phyloP scores from a whole-genome alignment of 2,113 vertebrate genomes.

The Apodemus sylvaticus region DNA sequence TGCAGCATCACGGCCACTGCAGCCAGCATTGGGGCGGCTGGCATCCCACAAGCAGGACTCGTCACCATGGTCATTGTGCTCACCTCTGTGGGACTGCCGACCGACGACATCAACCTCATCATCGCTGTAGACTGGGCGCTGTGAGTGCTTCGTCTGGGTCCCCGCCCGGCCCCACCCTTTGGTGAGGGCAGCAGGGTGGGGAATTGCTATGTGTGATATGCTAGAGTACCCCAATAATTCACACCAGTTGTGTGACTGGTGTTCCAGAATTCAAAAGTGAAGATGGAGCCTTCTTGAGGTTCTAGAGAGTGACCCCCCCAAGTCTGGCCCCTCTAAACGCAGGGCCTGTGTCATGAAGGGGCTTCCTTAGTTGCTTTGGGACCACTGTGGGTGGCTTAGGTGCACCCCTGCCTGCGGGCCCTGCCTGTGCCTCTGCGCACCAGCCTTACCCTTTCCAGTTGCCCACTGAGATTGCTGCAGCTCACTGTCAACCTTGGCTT shows the following conservation, averaged over 20 bases:
- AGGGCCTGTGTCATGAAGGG: not conserved
- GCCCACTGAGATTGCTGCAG: rapidly evolving
- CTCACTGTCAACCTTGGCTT: constrained; percentile 32
- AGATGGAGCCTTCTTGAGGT: not conserved
- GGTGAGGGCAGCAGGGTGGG: not conserved
- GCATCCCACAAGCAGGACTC: constrained; percentile 97
- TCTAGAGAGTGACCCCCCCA: not conserved
- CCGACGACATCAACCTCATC: constrained; percentile 97
- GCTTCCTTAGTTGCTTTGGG: rapidly evolving
- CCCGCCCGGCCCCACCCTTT: not conserved
- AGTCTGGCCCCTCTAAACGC: not conserved
- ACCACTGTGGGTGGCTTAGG: rapidly evolving
- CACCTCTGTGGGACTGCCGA: constrained; percentile 97
- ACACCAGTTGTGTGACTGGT: not conserved
- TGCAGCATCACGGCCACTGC: constrained; percentile 97
- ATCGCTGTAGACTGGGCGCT: constrained; percentile 98
- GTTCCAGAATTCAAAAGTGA: not conserved
- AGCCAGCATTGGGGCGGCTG: constrained; percentile 97
- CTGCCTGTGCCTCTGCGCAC: not conserved
- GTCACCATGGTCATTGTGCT: constrained; percentile 99
- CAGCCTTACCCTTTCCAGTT: not conserved
- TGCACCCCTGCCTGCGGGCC: rapidly evolving
- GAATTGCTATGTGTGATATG: not conserved
- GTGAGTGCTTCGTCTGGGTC: constrained; percentile 86
- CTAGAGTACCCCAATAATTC: too few species aligned